Evolutionary conservation across 2,888 invertebrate species (phyloP).

Genomic region (Philopedon plagiatum): DNA sequence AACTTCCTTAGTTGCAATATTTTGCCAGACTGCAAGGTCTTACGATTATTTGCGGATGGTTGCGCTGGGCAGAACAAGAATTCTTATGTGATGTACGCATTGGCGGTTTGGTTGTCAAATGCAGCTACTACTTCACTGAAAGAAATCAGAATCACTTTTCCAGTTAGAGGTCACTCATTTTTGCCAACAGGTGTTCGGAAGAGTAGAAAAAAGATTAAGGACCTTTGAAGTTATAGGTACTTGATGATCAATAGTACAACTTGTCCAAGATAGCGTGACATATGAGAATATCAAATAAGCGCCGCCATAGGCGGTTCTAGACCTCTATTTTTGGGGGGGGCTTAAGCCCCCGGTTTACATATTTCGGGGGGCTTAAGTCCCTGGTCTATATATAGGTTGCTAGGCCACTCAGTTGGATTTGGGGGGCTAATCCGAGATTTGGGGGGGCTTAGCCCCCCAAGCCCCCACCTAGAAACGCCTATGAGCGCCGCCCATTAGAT

Average conservation of each 20-base stretch:
- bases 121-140: background rate
- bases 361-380: too few relatives aligned
- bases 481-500: too few relatives aligned
- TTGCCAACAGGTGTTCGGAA: background rate
- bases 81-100: background rate
- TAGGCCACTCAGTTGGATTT: too few relatives aligned
- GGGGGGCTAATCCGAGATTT: too few relatives aligned
- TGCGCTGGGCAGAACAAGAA: conserved; percentile 7
- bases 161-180: conserved; percentile 4
- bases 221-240: background rate
- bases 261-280: too few relatives aligned
- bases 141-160: conserved; percentile 10
- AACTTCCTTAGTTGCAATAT: background rate
- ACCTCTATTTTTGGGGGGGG: too few relatives aligned
- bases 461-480: too few relatives aligned
- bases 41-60: conserved; percentile 9
- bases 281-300: too few relatives aligned
- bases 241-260: background rate
- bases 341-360: too few relatives aligned
- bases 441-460: too few relatives aligned
- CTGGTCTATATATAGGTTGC: too few relatives aligned
- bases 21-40: background rate
- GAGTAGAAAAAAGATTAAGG: conserved; percentile 5
- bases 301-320: too few relatives aligned
- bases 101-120: conserved; percentile 6